A percentile compares a stretch with the other conserved stretches of the same genome.
Conservation (phyloP, 1,140 invertebrate genomes). For the Drosophila mojavensis region DNA sequence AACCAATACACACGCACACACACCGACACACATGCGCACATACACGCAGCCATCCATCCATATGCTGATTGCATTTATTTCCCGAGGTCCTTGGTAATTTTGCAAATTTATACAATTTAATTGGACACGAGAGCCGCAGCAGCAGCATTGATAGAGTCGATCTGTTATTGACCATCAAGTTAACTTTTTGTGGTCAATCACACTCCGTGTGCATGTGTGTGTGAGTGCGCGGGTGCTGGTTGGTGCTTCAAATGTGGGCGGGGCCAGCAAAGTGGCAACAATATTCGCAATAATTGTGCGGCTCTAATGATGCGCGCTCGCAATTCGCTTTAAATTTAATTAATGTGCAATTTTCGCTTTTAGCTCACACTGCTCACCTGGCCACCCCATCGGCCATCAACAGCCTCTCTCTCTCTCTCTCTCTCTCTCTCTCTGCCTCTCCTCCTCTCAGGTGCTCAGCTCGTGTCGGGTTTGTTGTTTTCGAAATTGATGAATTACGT, state of each 20-base stretch:
- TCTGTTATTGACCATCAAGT: constrained; percentile 61
- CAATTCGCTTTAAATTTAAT: constrained; percentile 71
- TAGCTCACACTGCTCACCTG: constrained; percentile 30
- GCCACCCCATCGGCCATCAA: constrained; percentile 32
- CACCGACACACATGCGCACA: too few species aligned
- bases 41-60: neutral
- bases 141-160: constrained; percentile 17
- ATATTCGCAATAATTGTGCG: constrained; percentile 67
- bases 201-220: neutral
- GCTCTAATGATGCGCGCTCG: constrained; percentile 73
- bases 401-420: neutral
- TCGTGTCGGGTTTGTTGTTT: constrained; percentile 27
- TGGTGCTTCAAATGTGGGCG: neutral
- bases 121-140: constrained; percentile 62
- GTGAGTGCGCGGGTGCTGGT: neutral
- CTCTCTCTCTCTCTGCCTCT: too few species aligned
- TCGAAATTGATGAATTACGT: constrained; percentile 63
- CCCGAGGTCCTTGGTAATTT: constrained; percentile 72
- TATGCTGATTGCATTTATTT: constrained; percentile 28
- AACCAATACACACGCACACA: constrained; percentile 4
- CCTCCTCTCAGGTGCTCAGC: neutral
- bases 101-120: constrained; percentile 80
- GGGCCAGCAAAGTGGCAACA: constrained; percentile 26
- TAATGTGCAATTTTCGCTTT: constrained; percentile 74
- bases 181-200: constrained; percentile 66